Base-by-base conservation (phyloP, 2,797 vertebrate genomes). In the Neosalanx taihuensis region DNA sequence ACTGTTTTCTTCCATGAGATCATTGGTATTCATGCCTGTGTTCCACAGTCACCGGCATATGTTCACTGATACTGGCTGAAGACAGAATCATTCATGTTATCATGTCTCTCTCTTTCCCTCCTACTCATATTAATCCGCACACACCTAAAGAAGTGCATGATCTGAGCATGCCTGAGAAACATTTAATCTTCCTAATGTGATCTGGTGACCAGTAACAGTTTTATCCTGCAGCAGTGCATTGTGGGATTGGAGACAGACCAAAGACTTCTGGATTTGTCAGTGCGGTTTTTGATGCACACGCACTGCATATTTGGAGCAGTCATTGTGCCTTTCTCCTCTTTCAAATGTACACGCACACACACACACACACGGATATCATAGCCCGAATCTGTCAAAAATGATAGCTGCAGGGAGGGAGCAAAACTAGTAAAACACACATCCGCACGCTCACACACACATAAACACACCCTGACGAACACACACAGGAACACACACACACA, bases 101-200 rank as follows among this genome's bases (percentile, higher is more conserved):
- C 67, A 7, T 12, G 7, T 18, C 35, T 70, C 41, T 6, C 69
- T 23, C 63, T 67, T 30, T 67, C 63, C n/a, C 46, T 65, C 46
- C 74, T 72, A 73, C 81, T 60, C 2, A 73, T 41, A 29, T 70
- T 37, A 23, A 23, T 65, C 20, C 62, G 69, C 37, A 75, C 26
- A 75, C 35, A 64, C 62, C 71, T n/a, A 41, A 64, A 35, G 15
- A 6, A 0, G 3, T 72, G 71, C 64, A 37, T 37, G 6, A 37
- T 37, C 41, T 46, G 41, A 46, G 41, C 9, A 13, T 46, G 41
- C 41, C 41, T 2, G 10, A 46, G 41, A 46, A 46, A 46, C 41
- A 13, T 46, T 9, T 46, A 9, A 13, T 46, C 41, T 9, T 46
- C 12, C 64, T 75, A 65, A 80, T 79, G 76, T 20, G 67, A 77